A percentile compares a stretch with the other conserved stretches of the same genome.
Evolutionary conservation across 1,140 invertebrate genomes (phyloP).

Genomic region (Diorhabda elongata): DNA sequence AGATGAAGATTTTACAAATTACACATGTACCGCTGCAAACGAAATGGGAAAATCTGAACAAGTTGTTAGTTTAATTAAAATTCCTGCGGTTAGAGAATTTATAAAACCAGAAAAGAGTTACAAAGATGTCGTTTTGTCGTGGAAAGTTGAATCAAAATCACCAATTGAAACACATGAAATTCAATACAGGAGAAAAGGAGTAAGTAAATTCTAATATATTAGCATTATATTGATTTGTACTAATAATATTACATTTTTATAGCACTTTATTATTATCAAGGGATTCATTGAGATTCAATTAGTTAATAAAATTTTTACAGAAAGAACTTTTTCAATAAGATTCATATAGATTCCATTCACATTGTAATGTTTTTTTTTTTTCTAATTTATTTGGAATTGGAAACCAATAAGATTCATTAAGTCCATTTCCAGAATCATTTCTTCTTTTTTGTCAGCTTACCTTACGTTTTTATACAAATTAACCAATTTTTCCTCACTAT

Average conservation of each 20-base stretch:
- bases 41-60: slow-evolving; percentile 22
- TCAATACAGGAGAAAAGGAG: slow-evolving; percentile 38
- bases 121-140: slow-evolving; percentile 33
- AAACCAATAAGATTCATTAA: too few species aligned
- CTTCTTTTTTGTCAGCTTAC: too few species aligned
- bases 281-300: neutral
- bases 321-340: too few species aligned
- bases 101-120: slow-evolving; percentile 22
- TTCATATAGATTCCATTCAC: neutral
- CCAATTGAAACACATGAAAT: slow-evolving; percentile 32
- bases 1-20: slow-evolving; percentile 34
- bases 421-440: too few species aligned
- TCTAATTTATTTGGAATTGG: too few species aligned
- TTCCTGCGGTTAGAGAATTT: slow-evolving; percentile 27
- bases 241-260: neutral
- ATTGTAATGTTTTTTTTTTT: neutral
- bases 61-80: slow-evolving; percentile 27
- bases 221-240: neutral
- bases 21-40: slow-evolving; percentile 34
- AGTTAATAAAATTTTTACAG: too few species aligned
- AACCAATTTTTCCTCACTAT: too few species aligned
- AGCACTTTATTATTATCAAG: neutral
- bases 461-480: too few species aligned
- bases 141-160: slow-evolving; percentile 38
- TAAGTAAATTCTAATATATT: slow-evolving; percentile 19